Evolutionary conservation across 2,113 vertebrate genomes (phyloP).

Genomic region (Butastur rufipennis): DNA sequence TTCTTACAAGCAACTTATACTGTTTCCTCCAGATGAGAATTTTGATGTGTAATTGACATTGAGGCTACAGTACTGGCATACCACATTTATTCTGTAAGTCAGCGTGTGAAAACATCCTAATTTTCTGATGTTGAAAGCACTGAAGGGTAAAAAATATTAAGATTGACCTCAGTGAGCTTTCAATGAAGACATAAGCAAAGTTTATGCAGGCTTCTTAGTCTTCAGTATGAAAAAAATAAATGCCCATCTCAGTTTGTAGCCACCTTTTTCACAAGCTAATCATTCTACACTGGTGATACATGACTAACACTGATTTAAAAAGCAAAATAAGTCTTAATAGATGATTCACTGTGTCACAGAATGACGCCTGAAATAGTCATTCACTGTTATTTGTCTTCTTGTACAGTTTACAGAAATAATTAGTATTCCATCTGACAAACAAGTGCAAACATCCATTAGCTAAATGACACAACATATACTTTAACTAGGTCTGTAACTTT

Average conservation of each 20-base stretch:
- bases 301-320: constrained; percentile 7
- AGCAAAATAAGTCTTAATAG: constrained; percentile 4
- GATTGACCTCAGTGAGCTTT: not conserved
- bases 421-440: constrained; percentile 29
- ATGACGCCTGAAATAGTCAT: constrained; percentile 14
- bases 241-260: not conserved
- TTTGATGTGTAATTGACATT: not conserved
- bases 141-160: not conserved
- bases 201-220: not conserved
- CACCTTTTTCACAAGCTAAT: not conserved
- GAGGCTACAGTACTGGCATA: not conserved
- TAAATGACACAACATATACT: constrained; percentile 22
- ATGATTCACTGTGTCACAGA: constrained; percentile 34
- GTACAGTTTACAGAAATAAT: constrained; percentile 19
- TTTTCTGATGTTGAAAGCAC: not conserved
- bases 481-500: not conserved
- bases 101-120: not conserved
- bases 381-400: not conserved
- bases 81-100: not conserved
- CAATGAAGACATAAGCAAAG: not conserved
- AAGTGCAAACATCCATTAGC: constrained; percentile 41
- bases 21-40: not conserved
- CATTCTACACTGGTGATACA: not conserved
- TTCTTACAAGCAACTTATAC: not conserved
- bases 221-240: not conserved